Evolutionary conservation across 2,888 invertebrate genomes (phyloP), one percentile per base, ranked within the genome.

Genomic region (Philereme transversata): DNA sequence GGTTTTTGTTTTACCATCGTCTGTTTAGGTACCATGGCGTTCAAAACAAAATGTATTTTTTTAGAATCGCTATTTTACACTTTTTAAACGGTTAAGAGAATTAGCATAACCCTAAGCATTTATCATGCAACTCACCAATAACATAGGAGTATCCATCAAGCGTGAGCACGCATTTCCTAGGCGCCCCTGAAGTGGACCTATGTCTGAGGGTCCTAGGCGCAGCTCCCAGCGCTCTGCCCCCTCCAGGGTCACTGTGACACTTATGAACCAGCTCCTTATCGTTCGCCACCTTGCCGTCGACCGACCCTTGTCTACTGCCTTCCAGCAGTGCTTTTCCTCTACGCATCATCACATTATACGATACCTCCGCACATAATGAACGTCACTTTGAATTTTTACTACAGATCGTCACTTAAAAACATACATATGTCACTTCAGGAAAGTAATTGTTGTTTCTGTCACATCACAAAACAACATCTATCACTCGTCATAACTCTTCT

Each of bases 61-160:
- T 22, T 22, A 2, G 22, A n/a, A n/a, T n/a, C n/a, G n/a, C n/a
- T 22, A 22, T 22, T 22, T 22, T 22, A 22, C 22, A 2, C 22
- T 22, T 22, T 22, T 1, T 3, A n/a, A 22, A 1, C 22, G 22
- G 22, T 22, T 22, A 22, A 22, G 22, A 22, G 22, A 22, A 22
- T 22, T 22, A 22, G n/a, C n/a, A 22, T 22, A 22, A 22, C 22
- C 22, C 22, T 22, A 22, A 22, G 22, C 22, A 22, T 22, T 22
- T 22, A 2, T 22, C 1, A 38, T 38, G 0, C 41, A 44, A 92
- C 95, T 95, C 88, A 97, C 97, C 97, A 93, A 97, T 97, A 75
- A 97, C 96, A 88, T 97, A 97, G 68, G 96, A 96, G 91, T 97
- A 97, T 76, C 97, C 97, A 84, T 97, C 97, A 72, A 97, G 93